Percentiles rank a stretch among this genome's conserved stretches.
phyloP scores from a whole-genome alignment of 2,113 vertebrate species.

The Vulpes vulpes region DNA sequence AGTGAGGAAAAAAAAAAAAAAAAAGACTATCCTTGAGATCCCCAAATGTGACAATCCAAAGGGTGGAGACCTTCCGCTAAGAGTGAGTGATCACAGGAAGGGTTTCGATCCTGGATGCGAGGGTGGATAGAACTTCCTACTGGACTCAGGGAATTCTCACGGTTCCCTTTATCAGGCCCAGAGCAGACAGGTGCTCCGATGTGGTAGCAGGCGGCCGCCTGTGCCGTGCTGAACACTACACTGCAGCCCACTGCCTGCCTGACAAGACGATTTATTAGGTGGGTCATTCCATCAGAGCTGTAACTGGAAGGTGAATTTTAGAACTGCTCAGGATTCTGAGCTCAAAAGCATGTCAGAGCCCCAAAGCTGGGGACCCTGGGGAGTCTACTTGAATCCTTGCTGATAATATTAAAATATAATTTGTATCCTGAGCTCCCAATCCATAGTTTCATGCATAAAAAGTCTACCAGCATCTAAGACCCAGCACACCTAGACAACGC shows the following conservation, averaged over 20 bases:
- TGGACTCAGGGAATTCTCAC: fast-evolving
- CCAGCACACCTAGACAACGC: neutral
- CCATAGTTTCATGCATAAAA: constrained; percentile 63
- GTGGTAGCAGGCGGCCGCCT: neutral
- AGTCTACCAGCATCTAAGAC: neutral
- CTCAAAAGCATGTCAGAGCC: neutral
- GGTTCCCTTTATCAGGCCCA: fast-evolving
- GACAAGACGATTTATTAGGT: neutral
- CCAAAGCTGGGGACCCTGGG: neutral
- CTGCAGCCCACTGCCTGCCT: neutral
- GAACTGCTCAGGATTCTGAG: neutral
- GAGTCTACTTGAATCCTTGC: neutral
- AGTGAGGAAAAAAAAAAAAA: neutral
- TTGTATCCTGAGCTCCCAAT: neutral
- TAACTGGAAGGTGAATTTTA: constrained; percentile 5
- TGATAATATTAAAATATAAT: constrained; percentile 24
- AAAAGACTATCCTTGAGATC: neutral
- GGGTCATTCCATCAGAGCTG: neutral
- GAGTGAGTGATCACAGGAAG: neutral
- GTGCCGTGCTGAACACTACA: neutral
- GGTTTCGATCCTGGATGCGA: neutral
- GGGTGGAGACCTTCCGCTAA: neutral
- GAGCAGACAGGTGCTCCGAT: neutral
- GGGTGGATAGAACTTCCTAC: neutral
- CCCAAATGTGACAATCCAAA: neutral